A percentile compares a stretch with the other conserved stretches of the same genome.
phyloP scores from a whole-genome alignment of 1,140 invertebrate species.

The Tachypleus tridentatus region DNA sequence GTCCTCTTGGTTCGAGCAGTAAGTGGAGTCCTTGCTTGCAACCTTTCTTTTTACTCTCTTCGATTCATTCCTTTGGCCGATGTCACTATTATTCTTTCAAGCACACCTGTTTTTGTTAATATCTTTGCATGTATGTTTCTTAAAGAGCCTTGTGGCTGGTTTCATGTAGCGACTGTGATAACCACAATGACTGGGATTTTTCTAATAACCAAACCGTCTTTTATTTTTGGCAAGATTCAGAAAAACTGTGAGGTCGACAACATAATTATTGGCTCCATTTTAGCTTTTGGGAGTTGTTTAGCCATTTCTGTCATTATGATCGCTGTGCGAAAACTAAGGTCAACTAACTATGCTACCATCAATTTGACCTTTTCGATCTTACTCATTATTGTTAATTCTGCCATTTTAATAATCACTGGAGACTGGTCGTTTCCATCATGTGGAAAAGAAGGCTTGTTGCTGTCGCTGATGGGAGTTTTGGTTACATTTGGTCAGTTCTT shows the following conservation, averaged over 20 bases:
- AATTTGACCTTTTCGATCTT: slow-evolving; percentile 50
- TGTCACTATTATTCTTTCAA: slow-evolving; percentile 46
- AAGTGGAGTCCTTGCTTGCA: too few species aligned
- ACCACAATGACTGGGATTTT: slow-evolving; percentile 40
- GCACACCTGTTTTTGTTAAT: slow-evolving; percentile 44
- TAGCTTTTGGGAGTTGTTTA: slow-evolving; percentile 66
- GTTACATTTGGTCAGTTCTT: slow-evolving; percentile 79
- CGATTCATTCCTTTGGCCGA: slow-evolving; percentile 44
- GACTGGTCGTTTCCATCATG: slow-evolving; percentile 68
- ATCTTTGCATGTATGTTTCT: slow-evolving; percentile 42
- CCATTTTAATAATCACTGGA: slow-evolving; percentile 27
- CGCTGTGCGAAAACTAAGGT: slow-evolving; percentile 66
- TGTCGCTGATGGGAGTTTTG: slow-evolving; percentile 66
- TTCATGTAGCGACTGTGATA: slow-evolving; percentile 39
- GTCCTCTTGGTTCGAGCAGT: too few species aligned
- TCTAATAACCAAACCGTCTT: slow-evolving; percentile 41
- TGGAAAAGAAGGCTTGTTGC: slow-evolving; percentile 58
- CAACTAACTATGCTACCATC: slow-evolving; percentile 73
- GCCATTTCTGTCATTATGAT: slow-evolving; percentile 71
- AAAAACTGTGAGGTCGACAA: slow-evolving; percentile 8
- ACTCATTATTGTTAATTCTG: slow-evolving; percentile 12
- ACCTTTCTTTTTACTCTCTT: slow-evolving; percentile 29
- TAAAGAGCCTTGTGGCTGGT: slow-evolving; percentile 43
- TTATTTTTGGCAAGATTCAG: slow-evolving; percentile 30
- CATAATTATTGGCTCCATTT: background rate